Conservation (phyloP, 2,888 invertebrate species). For the Litoditis marina region DNA sequence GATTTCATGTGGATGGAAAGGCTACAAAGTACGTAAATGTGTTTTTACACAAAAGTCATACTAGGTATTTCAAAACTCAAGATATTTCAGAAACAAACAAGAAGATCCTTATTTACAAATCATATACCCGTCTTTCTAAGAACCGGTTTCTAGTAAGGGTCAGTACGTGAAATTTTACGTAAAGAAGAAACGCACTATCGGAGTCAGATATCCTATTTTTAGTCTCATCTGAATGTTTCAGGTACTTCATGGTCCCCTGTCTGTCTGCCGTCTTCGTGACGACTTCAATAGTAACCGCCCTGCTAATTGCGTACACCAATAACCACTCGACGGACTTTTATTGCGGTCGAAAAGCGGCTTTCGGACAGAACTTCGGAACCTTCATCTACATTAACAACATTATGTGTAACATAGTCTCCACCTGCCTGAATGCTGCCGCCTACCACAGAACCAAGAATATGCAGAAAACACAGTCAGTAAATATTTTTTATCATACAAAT, state of each 20-base stretch:
- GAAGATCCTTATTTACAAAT: too few relatives aligned
- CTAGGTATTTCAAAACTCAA: too few relatives aligned
- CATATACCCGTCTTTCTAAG: too few relatives aligned
- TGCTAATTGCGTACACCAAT: conserved; percentile 29
- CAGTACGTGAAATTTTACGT: too few relatives aligned
- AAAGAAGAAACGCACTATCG: too few relatives aligned
- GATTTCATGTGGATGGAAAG: conserved; percentile 38
- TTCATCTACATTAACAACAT: conserved; percentile 47
- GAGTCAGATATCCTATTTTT: too few relatives aligned
- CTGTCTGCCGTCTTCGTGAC: conserved; percentile 30
- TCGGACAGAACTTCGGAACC: conserved; percentile 42
- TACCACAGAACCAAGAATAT: conserved; percentile 36
- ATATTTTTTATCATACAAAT: too few relatives aligned
- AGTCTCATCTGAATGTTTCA: too few relatives aligned
- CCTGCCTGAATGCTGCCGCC: conserved; percentile 36
- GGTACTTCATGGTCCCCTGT: conserved; percentile 30
- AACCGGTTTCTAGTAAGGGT: too few relatives aligned
- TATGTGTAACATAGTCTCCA: conserved; percentile 37
- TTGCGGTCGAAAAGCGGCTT: conserved; percentile 50
- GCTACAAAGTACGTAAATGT: conserved; percentile 31
- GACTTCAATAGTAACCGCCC: conserved; percentile 28
- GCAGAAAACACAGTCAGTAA: conserved; percentile 35
- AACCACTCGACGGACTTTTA: conserved; percentile 31
- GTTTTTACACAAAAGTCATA: too few relatives aligned
- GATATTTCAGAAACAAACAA: too few relatives aligned